phyloP scores from a whole-genome alignment of 2,113 vertebrate species.

The Nothocercus julius region DNA sequence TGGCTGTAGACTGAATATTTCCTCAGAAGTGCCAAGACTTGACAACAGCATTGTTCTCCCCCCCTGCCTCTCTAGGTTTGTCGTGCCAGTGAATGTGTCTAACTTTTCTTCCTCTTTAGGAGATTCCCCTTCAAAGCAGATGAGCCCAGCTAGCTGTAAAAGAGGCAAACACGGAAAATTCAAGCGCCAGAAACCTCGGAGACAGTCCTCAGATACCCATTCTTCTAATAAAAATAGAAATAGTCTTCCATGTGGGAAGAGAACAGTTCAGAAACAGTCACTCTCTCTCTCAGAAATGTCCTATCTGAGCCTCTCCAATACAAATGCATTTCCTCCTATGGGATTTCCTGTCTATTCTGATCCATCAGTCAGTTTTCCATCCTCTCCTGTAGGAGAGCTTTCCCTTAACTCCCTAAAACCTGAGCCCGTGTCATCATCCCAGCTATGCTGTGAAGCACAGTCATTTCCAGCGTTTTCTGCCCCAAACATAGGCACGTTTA shows the following conservation, averaged over 20 bases:
- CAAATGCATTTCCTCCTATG: constrained; percentile 35
- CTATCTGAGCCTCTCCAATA: constrained; percentile 42
- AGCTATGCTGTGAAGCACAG: background rate
- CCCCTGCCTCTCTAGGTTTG: background rate
- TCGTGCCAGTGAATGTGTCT: background rate
- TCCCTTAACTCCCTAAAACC: background rate
- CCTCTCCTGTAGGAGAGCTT: background rate
- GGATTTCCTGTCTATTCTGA: constrained; percentile 64
- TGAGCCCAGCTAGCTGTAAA: constrained; percentile 63
- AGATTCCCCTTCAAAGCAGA: constrained; percentile 57
- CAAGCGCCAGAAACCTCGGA: constrained; percentile 79
- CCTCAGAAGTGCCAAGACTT: background rate
- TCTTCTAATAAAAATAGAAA: constrained; percentile 41
- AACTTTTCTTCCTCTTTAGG: constrained; percentile 60
- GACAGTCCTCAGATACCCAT: constrained; percentile 67
- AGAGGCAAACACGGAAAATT: constrained; percentile 77
- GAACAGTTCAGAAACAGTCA: background rate
- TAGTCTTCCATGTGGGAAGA: constrained; percentile 25
- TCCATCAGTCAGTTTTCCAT: constrained; percentile 47
- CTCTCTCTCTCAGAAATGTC: constrained; percentile 75
- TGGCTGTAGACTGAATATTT: background rate
- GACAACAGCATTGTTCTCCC: background rate
- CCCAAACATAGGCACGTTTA: constrained; percentile 68
- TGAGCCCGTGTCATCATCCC: background rate
- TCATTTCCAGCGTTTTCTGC: constrained; percentile 39